Evolutionary conservation across 2,888 invertebrate genomes (phyloP), one percentile per base, ranked within the genome.

Genomic region (Oegoconia quadripuncta): DNA sequence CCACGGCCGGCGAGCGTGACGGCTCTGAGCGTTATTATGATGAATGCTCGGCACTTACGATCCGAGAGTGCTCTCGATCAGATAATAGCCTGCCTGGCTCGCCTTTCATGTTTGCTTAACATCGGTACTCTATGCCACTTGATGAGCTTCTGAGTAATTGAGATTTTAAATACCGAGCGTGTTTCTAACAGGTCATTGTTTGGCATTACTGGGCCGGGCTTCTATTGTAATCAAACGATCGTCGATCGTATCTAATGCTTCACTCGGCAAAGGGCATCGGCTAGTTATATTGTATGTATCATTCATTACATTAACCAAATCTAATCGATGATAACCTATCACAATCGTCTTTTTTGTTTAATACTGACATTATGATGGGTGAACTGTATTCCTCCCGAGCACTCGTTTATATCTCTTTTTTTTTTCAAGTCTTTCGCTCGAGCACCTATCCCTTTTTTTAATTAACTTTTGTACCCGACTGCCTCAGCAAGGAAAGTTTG

Each of bases 1-100:
- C 86, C 68, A 78, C 75, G 74, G 59, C 75, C 78, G 72, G 64
- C 59, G 59, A 74, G 74, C 84, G 80, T 86, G 81, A 84, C 86
- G 79, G 64, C 64, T 68, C 62, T 46, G 62, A 69, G 74, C 75
- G 73, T 79, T 78, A 76, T 81, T 79, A 84, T 86, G 81, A 82
- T 79, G 76, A 76, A 84, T 79, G 74, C 66, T 60, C 55, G 63
- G 64, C 67, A 67, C 73, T 75, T 71, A 71, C 65, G 64, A 66
- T 56, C 57, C 61, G 62, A 59, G 67, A 68, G 62, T 63, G 72
- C 69, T 73, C 77, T 75, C 71, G 61, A 81, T 82, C 79, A 64
- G 80, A 82, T 83, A 80, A 77, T 73, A 63, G 56, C 56, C 48
- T 45, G 47, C n/a, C 57, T 64, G 57, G 56, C 51, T 61, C 55